Conservation (phyloP, 2,113 vertebrate species). For the Aphelocoma coerulescens region DNA sequence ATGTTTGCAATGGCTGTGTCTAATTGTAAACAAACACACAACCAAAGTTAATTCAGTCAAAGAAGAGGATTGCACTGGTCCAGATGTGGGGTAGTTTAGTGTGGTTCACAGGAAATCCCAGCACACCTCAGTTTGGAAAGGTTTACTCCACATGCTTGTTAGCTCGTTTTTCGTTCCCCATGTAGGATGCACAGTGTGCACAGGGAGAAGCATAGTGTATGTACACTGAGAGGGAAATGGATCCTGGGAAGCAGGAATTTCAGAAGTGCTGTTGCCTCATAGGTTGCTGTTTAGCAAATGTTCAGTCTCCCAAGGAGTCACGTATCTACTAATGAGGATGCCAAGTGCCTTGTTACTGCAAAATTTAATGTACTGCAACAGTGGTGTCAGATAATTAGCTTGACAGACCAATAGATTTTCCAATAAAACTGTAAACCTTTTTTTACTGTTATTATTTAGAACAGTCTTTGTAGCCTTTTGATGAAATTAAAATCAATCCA, state of each 20-base stretch:
- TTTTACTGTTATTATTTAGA: slow-evolving; percentile 25
- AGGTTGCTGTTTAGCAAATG: background rate
- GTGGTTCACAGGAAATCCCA: background rate
- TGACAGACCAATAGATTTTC: slow-evolving; percentile 51
- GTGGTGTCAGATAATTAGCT: slow-evolving; percentile 47
- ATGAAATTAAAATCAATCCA: slow-evolving; percentile 18
- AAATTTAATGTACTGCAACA: slow-evolving; percentile 50
- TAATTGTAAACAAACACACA: background rate
- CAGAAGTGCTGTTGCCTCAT: background rate
- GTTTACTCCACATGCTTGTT: background rate
- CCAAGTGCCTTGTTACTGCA: slow-evolving; percentile 48
- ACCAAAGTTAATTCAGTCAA: background rate
- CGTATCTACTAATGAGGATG: background rate
- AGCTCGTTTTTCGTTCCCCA: background rate
- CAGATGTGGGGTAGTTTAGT: background rate
- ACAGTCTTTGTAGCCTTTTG: background rate
- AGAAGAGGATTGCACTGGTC: background rate
- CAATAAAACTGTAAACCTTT: slow-evolving; percentile 15
- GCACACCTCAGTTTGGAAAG: background rate
- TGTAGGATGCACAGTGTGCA: background rate
- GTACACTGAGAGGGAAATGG: background rate
- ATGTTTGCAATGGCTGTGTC: background rate
- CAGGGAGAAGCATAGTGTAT: rapidly evolving
- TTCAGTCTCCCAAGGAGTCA: background rate
- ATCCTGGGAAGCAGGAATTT: background rate